These are phyloP conservation scores for Crocidura indochinensis DNA, from an alignment of 2,797 vertebrate genomes.

Conservation along the genomic window DNA sequence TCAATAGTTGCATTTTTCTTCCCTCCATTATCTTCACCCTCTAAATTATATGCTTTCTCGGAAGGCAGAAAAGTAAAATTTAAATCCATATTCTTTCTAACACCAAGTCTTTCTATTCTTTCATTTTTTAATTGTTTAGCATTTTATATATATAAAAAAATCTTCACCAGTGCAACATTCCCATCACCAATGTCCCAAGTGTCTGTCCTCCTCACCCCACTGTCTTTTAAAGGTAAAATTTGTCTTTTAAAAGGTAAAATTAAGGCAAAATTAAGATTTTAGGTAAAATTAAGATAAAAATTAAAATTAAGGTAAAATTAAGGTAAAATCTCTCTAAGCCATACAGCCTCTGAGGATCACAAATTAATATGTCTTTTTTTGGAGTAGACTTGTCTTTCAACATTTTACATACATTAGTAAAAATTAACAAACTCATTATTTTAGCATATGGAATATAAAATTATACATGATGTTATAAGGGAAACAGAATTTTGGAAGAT, in stretches of 20 bases:
- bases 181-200: too few relatives aligned
- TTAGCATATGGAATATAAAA: not conserved
- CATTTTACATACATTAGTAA: not conserved
- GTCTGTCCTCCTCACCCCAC: too few relatives aligned
- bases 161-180: too few relatives aligned
- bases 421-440: not conserved
- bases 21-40: not conserved
- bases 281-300: too few relatives aligned
- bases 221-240: too few relatives aligned
- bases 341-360: not conserved
- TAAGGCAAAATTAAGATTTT: too few relatives aligned
- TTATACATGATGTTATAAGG: not conserved
- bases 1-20: not conserved
- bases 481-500: not conserved
- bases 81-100: too few relatives aligned
- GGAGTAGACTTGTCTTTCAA: not conserved
- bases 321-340: not conserved
- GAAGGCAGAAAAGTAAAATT: not conserved
- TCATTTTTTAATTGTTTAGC: too few relatives aligned
- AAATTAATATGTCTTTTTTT: not conserved
- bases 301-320: too few relatives aligned
- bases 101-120: too few relatives aligned
- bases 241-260: too few relatives aligned
- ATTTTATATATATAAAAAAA: too few relatives aligned
- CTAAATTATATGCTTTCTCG: not conserved